A percentile compares a stretch with the other conserved stretches of the same genome.
Evolutionary conservation across 2,797 vertebrate species (phyloP).

Genomic region (Monodelphis domestica): DNA sequence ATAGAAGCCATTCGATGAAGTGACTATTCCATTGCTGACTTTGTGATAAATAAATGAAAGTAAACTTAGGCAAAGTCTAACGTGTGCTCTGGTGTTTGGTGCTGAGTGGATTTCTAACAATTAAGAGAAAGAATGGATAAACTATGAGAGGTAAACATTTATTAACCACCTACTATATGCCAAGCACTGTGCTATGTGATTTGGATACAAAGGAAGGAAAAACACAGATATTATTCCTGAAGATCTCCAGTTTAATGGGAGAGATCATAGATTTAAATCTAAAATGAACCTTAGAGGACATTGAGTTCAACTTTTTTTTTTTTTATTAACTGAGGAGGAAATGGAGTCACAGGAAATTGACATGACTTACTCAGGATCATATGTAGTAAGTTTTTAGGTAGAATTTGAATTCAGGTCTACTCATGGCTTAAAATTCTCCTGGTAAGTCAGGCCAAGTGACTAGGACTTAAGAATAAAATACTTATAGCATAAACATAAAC

Average conservation of each 20-base stretch:
- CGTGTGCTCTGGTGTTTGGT: neutral
- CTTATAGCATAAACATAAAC: neutral
- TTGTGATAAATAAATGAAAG: neutral
- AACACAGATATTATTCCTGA: neutral
- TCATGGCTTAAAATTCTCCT: neutral
- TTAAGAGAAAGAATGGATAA: neutral
- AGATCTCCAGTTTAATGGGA: neutral
- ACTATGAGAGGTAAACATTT: neutral
- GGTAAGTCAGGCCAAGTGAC: neutral
- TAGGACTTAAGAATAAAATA: neutral
- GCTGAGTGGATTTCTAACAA: neutral
- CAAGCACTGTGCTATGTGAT: neutral
- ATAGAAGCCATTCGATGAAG: neutral
- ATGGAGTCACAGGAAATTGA: neutral
- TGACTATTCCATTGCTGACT: neutral
- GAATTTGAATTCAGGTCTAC: neutral
- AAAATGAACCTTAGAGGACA: neutral
- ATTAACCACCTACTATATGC: neutral
- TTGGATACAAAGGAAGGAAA: neutral
- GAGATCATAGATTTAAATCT: neutral
- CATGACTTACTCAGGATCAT: neutral
- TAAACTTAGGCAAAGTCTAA: neutral
- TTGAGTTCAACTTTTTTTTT: neutral
- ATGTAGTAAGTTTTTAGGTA: neutral
- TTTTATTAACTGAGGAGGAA: neutral